Conservation (phyloP, 2,888 invertebrate genomes). For the Drosophila barbarae region DNA sequence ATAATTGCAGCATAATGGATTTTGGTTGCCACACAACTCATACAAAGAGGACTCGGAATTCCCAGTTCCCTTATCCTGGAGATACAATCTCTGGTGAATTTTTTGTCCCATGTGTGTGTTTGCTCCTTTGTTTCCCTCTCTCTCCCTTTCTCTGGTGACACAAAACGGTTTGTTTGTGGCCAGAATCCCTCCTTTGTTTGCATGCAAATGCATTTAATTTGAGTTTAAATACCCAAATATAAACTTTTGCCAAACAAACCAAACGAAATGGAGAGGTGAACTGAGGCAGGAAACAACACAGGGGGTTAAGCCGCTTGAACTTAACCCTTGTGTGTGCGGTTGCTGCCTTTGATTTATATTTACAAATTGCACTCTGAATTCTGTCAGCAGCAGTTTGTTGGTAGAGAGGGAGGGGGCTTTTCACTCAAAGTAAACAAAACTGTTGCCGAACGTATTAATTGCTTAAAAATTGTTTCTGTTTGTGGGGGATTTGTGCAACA, state of each 20-base stretch:
- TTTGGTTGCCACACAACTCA: conserved; percentile 63
- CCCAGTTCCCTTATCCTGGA: neutral
- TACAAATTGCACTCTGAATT: conserved; percentile 59
- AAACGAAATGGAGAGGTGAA: conserved; percentile 46
- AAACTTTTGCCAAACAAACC: conserved; percentile 71
- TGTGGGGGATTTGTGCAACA: conserved; percentile 21
- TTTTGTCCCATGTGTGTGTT: conserved; percentile 32
- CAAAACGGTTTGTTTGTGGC: conserved; percentile 67
- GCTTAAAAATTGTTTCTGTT: conserved; percentile 56
- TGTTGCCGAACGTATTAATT: conserved; percentile 65
- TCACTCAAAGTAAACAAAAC: conserved; percentile 64
- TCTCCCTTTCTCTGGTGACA: conserved; percentile 60
- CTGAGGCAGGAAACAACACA: neutral
- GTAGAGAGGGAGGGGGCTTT: conserved; percentile 33
- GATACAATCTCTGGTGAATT: conserved; percentile 23
- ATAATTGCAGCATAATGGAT: conserved; percentile 75
- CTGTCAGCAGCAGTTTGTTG: conserved; percentile 64
- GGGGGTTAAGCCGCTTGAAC: conserved; percentile 52
- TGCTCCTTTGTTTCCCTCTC: conserved; percentile 46
- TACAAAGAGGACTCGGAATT: conserved; percentile 4
- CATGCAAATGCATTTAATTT: conserved; percentile 77
- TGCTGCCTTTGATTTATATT: conserved; percentile 50
- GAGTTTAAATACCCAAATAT: conserved; percentile 77
- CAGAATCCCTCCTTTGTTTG: conserved; percentile 57
- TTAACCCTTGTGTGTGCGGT: conserved; percentile 29